Conservation (phyloP, 2,113 vertebrate species). For the Amblyornis subalaris region DNA sequence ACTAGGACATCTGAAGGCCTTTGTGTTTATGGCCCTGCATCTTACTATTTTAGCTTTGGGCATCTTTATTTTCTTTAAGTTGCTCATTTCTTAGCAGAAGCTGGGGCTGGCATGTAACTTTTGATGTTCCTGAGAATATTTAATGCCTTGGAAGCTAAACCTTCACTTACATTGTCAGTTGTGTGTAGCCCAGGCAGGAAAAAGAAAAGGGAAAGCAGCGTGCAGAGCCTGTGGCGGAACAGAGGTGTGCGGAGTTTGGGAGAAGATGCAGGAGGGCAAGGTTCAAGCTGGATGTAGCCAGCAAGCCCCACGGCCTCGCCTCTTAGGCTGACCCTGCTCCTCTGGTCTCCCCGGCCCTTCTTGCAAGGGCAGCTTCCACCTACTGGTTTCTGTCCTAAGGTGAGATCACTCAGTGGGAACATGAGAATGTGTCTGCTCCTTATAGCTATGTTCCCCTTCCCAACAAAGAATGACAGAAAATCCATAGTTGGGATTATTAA, state of each 20-base stretch:
- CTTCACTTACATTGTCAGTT: background rate
- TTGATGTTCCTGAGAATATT: background rate
- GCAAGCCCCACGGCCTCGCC: background rate
- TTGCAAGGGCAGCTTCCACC: background rate
- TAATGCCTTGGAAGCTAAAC: background rate
- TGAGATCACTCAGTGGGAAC: background rate
- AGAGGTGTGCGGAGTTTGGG: background rate
- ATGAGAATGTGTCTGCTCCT: background rate
- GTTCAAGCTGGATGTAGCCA: background rate
- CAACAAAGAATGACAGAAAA: background rate
- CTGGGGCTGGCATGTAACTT: background rate
- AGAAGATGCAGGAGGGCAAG: background rate
- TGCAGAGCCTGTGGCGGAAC: background rate
- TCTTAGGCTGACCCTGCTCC: background rate
- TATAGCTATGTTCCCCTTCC: background rate
- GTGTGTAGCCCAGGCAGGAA: background rate
- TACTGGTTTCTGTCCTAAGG: background rate
- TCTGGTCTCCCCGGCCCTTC: background rate
- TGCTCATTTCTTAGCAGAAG: background rate
- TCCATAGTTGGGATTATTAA: background rate
- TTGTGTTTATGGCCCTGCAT: background rate
- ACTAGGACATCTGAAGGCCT: background rate
- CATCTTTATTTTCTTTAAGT: background rate
- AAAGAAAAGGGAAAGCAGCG: background rate
- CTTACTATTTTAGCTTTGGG: background rate